These are phyloP conservation scores for Melanotaenia maccullochi DNA, from an alignment of 2,797 vertebrate species.

Conservation along the genomic window DNA sequence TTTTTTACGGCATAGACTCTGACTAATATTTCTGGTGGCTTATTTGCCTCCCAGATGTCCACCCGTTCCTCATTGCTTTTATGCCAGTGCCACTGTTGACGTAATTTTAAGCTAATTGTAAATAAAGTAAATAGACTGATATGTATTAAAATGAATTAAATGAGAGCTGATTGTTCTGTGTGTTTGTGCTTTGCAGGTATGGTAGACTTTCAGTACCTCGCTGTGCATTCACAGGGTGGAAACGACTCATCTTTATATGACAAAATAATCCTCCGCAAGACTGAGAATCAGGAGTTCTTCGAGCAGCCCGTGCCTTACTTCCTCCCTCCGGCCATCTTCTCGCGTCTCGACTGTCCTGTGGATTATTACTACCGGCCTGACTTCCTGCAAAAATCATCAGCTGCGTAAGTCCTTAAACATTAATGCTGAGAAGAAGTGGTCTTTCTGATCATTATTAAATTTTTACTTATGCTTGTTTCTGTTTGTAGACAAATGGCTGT, in stretches of 20 bases:
- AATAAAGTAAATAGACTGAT: neutral
- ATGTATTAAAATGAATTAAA: neutral
- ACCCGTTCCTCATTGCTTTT: neutral
- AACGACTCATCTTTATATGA: slow-evolving; percentile 88
- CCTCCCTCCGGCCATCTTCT: slow-evolving; percentile 95
- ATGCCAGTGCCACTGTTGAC: too few relatives aligned
- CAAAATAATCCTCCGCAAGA: slow-evolving; percentile 88
- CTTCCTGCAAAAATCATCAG: slow-evolving; percentile 81
- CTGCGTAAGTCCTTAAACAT: neutral
- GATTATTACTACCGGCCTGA: slow-evolving; percentile 95
- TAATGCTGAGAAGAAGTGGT: neutral
- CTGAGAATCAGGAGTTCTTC: slow-evolving; percentile 91
- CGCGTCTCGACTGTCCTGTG: slow-evolving; percentile 90
- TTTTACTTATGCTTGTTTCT: neutral
- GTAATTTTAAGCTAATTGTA: neutral
- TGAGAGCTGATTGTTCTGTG: neutral
- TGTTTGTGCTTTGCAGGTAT: slow-evolving; percentile 82
- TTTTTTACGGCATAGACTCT: neutral
- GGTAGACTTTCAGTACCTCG: slow-evolving; percentile 96
- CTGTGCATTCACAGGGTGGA: slow-evolving; percentile 83
- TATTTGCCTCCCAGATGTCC: neutral
- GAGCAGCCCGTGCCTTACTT: slow-evolving; percentile 87
- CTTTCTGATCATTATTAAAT: neutral
- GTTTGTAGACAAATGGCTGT: slow-evolving; percentile 70
- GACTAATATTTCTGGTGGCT: neutral